Evolutionary conservation across 2,888 invertebrate species (phyloP).

Genomic region (Laspeyria flexula): DNA sequence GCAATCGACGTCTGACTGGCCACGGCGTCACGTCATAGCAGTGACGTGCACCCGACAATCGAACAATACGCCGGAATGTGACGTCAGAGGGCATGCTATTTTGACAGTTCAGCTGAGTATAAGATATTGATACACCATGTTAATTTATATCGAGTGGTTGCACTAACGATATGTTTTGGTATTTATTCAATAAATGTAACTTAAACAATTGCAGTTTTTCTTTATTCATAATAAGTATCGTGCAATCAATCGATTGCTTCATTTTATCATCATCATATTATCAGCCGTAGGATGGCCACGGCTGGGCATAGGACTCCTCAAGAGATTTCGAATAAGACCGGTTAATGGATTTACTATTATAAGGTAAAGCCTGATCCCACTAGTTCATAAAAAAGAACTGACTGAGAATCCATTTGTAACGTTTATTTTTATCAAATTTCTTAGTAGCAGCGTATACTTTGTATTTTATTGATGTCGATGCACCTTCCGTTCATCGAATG

Average conservation of each 20-base stretch:
- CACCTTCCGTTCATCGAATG: background rate
- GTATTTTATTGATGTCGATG: background rate
- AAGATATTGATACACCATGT: slow-evolving; percentile 12
- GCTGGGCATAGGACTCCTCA: too few relatives aligned
- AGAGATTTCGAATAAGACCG: too few relatives aligned
- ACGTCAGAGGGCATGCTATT: slow-evolving; percentile 26
- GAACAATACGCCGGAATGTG: slow-evolving; percentile 46
- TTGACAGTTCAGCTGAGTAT: slow-evolving; percentile 19
- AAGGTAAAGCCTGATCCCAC: too few relatives aligned
- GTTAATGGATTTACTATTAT: too few relatives aligned
- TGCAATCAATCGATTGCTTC: too few relatives aligned
- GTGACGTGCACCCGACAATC: slow-evolving; percentile 45
- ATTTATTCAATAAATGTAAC: too few relatives aligned
- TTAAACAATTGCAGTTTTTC: too few relatives aligned
- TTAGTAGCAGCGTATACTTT: background rate
- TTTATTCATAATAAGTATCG: too few relatives aligned
- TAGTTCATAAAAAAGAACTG: too few relatives aligned
- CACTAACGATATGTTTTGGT: background rate
- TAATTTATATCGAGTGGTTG: slow-evolving; percentile 1
- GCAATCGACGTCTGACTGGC: slow-evolving; percentile 64
- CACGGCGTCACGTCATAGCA: slow-evolving; percentile 56
- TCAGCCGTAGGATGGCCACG: too few relatives aligned
- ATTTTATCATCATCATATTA: too few relatives aligned
- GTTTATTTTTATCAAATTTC: background rate
- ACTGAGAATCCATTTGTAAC: too few relatives aligned